Percentiles rank a stretch among this genome's conserved stretches.
Conservation (phyloP, 1,140 invertebrate genomes). For the Pseudomyrmex pallidus region DNA sequence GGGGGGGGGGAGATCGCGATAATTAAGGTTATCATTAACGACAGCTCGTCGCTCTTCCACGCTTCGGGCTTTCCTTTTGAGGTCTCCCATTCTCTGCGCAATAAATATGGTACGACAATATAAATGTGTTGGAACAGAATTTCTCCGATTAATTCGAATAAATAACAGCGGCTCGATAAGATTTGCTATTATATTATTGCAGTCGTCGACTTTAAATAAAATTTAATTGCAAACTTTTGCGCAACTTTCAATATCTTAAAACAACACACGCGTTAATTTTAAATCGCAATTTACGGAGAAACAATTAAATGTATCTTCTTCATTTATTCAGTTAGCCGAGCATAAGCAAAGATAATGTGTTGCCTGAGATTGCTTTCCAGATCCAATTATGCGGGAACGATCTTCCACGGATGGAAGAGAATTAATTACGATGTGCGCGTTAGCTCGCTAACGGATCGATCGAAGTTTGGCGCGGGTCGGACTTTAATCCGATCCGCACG, state of each 20-base stretch:
- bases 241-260: background rate
- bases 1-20: constrained; percentile 49
- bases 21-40: constrained; percentile 70
- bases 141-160: background rate
- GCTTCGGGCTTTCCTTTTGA: constrained; percentile 2
- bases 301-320: background rate
- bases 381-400: constrained; percentile 48
- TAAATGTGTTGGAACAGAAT: background rate
- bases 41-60: constrained; percentile 23
- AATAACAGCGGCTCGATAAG: background rate
- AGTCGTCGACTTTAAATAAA: constrained; percentile 16
- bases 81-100: background rate
- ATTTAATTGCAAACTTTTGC: background rate
- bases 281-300: background rate
- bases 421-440: constrained; percentile 41
- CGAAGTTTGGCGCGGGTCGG: constrained; percentile 20
- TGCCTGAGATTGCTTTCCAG: constrained; percentile 28
- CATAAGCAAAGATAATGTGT: constrained; percentile 20
- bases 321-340: background rate
- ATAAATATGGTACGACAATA: background rate
- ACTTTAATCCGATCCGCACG: constrained; percentile 48
- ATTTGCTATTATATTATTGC: background rate
- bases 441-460: background rate
- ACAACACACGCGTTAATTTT: too few species aligned
- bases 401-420: background rate